phyloP scores from a whole-genome alignment of 2,113 vertebrate genomes.

The Corythornis vintsioides region DNA sequence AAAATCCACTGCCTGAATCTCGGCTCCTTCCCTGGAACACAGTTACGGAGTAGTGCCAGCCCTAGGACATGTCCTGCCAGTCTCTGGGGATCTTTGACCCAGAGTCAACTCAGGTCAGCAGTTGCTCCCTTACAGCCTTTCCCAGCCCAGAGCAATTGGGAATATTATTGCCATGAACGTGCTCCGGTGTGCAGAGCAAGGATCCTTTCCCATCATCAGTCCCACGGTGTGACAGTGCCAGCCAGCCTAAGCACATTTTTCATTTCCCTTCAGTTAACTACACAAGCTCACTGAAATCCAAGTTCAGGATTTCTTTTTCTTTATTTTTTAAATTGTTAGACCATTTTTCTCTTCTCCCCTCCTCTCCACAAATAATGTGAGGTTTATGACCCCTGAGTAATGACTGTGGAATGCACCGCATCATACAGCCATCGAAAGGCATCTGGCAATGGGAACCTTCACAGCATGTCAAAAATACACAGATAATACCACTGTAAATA shows the following conservation, averaged over 20 bases:
- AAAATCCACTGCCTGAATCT: not conserved
- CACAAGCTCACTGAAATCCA: not conserved
- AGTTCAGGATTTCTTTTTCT: not conserved
- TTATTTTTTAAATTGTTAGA: not conserved
- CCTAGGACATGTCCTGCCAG: not conserved
- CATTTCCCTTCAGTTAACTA: not conserved
- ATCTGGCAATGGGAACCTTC: conserved; percentile 74
- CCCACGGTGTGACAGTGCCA: not conserved
- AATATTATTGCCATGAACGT: not conserved
- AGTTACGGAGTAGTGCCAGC: not conserved
- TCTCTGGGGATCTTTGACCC: not conserved
- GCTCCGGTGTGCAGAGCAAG: not conserved
- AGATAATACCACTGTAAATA: conserved; percentile 69
- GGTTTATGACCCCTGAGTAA: conserved; percentile 75
- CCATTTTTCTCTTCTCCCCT: conserved; percentile 24
- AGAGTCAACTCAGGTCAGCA: not conserved
- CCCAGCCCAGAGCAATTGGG: not conserved
- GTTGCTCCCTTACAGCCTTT: not conserved
- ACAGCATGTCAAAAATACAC: conserved; percentile 71
- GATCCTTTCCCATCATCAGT: not conserved
- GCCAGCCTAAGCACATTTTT: not conserved
- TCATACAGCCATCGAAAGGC: conserved; percentile 60
- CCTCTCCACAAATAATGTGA: conserved; percentile 53
- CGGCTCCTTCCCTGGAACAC: not conserved
- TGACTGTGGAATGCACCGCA: conserved; percentile 63